Evolutionary conservation across 2,888 invertebrate species (phyloP).

Genomic region (Eustalomyia histrio): DNA sequence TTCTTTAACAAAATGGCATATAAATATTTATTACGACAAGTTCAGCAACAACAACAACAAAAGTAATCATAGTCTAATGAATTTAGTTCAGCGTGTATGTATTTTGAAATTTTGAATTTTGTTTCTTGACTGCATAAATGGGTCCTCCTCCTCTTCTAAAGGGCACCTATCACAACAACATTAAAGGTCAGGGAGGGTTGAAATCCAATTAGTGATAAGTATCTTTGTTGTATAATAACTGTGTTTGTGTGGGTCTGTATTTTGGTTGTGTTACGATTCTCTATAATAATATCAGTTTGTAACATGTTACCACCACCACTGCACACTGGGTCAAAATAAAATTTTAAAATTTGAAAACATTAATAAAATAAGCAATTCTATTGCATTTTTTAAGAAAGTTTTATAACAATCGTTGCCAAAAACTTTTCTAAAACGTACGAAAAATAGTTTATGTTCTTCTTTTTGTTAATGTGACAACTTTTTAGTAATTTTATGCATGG

Average conservation of each 20-base stretch:
- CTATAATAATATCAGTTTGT: background rate
- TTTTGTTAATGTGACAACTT: no score
- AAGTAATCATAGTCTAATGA: conserved; percentile 30
- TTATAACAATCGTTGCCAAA: no score
- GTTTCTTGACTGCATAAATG: background rate
- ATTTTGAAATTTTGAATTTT: background rate
- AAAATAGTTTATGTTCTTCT: no score
- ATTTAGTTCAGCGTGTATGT: conserved; percentile 10
- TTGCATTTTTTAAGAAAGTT: no score
- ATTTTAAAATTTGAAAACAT: no score
- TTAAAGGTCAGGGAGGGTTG: conserved; percentile 54
- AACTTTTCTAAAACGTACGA: no score
- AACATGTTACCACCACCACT: background rate
- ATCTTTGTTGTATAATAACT: conserved; percentile 18
- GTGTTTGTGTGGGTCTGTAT: background rate
- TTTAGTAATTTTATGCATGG: no score
- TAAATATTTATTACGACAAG: conserved; percentile 10
- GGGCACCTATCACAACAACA: conserved; percentile 4
- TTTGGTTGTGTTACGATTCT: background rate
- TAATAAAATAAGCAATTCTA: no score
- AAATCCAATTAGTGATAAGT: conserved; percentile 67
- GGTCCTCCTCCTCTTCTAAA: background rate
- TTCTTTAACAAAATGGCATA: conserved; percentile 6
- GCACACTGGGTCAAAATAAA: no score
- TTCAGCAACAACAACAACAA: no score